These are phyloP conservation scores for Drosophila ananassae DNA, from an alignment of 1,140 invertebrate genomes.

Conservation along the genomic window DNA sequence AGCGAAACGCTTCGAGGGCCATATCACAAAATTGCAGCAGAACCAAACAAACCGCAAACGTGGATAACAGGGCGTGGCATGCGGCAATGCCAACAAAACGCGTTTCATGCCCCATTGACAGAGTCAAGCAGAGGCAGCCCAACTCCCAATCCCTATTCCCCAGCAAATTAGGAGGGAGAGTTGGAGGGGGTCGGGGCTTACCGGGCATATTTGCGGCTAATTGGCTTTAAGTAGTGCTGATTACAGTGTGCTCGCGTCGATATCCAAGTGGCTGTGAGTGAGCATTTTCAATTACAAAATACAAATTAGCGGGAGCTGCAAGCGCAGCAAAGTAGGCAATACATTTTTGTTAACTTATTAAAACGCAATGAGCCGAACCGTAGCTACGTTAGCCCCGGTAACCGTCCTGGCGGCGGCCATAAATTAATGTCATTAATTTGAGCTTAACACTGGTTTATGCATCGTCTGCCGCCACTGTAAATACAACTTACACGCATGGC, in stretches of 20 bases:
- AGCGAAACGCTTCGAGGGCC: constrained; percentile 30
- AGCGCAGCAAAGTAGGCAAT: constrained; percentile 59
- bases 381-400: neutral
- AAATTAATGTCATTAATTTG: constrained; percentile 80
- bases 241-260: constrained; percentile 62
- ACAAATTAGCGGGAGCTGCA: constrained; percentile 69
- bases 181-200: constrained; percentile 38
- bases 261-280: constrained; percentile 45
- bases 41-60: constrained; percentile 62
- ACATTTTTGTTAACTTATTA: constrained; percentile 79
- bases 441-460: constrained; percentile 79
- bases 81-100: constrained; percentile 43
- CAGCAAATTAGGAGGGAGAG: neutral
- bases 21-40: constrained; percentile 62
- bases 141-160: neutral
- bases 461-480: constrained; percentile 62
- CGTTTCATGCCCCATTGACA: constrained; percentile 77
- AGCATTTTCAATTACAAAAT: constrained; percentile 79
- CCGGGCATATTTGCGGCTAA: constrained; percentile 80
- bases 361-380: constrained; percentile 48
- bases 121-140: neutral
- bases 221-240: constrained; percentile 81
- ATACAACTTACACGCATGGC: constrained; percentile 60
- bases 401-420: constrained; percentile 41
- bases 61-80: constrained; percentile 63